Evolutionary conservation across 2,113 vertebrate genomes (phyloP), one percentile per base, ranked within the genome.

Genomic region (Megaptera novaeangliae): DNA sequence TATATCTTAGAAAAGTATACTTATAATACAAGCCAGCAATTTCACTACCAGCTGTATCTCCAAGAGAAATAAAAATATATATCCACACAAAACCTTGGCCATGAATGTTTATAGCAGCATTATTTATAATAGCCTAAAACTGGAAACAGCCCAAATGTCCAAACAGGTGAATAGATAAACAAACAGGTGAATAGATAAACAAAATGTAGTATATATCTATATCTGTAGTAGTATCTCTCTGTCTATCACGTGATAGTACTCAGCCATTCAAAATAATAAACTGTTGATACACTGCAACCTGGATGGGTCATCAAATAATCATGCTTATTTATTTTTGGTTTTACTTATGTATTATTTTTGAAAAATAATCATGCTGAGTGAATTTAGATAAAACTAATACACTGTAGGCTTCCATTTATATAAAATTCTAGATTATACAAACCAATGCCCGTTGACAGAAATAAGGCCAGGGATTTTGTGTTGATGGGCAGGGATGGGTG

Each of bases 401-500:
- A 63, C 2, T 44, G 44, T 5, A 46, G 49, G 55, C 14, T 78
- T 59, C 49, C 49, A 29, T 52, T 23, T 29, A 18, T 27, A n/a
- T 21, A 78, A 52, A 52, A 69, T 36, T 63, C 71, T 72, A 44
- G 17, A 18, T 64, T 49, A 20, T 55, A 12, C 18, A 68, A 78
- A 85, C 14, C 7, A 72, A 18, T 23, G 44, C 17, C 11, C 52
- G 13, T 31, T 31, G 57, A 23, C 23, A 57, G 36, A 66, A 55
- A 57, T 31, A 12, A 63, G 29, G 27, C 21, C 81, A 66, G 9
- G 10, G 11, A 1, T n/a, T 77, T 57, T 15, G 9, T n/a, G 31
- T 12, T 21, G 72, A 36, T 2, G 12, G 23, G 46, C 9, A 1
- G 21, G 23, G 31, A 41, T 4, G 34, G 59, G 20, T 2, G 0